phyloP scores from a whole-genome alignment of 2,113 vertebrate genomes.

The Tylochromis polylepis region DNA sequence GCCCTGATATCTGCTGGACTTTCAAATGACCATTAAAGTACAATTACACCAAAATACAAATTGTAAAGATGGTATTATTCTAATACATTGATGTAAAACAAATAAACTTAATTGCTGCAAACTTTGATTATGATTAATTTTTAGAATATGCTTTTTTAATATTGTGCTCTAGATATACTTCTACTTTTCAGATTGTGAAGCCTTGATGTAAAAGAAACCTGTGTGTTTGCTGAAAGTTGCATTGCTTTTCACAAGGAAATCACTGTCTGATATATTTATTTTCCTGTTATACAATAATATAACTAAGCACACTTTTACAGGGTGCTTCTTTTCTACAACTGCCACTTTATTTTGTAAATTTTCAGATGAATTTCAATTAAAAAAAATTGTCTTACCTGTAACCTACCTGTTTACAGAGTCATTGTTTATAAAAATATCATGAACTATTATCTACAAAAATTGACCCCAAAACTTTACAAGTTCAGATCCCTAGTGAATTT shows the following conservation, averaged over 20 bases:
- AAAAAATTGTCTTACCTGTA: background rate
- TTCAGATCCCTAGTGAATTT: background rate
- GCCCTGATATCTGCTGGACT: background rate
- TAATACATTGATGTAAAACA: background rate
- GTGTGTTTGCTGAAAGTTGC: background rate
- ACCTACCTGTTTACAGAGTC: background rate
- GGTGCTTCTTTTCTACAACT: background rate
- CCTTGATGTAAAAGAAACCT: background rate
- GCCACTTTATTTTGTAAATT: background rate
- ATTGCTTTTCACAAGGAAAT: background rate
- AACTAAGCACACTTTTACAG: no score
- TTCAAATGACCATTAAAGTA: background rate
- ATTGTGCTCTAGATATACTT: background rate
- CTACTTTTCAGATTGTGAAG: background rate
- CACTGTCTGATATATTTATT: slow-evolving; percentile 8
- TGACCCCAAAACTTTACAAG: background rate
- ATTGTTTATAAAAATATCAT: background rate
- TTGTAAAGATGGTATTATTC: background rate
- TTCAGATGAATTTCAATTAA: slow-evolving; percentile 1
- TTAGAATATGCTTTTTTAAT: background rate
- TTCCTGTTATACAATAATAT: background rate
- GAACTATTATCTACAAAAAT: background rate
- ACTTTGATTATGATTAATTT: background rate
- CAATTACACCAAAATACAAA: background rate
- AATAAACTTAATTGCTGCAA: background rate